phyloP scores from a whole-genome alignment of 2,797 vertebrate genomes.

The Hemibagrus guttatus region DNA sequence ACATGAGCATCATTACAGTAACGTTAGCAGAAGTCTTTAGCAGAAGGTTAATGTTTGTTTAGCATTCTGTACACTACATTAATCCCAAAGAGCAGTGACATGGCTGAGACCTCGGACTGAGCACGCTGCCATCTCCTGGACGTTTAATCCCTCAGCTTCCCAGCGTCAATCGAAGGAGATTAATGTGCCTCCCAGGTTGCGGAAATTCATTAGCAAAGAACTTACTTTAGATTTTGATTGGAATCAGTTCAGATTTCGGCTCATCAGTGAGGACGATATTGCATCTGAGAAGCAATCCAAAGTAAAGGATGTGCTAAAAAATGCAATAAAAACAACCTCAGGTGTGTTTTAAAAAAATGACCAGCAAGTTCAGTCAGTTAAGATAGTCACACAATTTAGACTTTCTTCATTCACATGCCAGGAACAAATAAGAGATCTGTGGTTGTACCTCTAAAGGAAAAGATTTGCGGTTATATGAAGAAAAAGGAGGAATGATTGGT shows the following conservation, averaged over 20 bases:
- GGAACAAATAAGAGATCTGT: background rate
- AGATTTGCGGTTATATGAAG: no score
- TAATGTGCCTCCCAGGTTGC: conserved; percentile 76
- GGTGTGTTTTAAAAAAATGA: background rate
- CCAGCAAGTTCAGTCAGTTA: background rate
- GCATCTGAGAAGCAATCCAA: background rate
- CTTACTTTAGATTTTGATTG: conserved; percentile 77
- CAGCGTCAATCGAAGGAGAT: conserved; percentile 71
- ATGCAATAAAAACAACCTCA: background rate
- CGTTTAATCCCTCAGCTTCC: conserved; percentile 71
- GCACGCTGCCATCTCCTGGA: conserved; percentile 59
- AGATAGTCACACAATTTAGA: background rate
- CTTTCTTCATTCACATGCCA: no score
- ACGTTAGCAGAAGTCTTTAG: background rate
- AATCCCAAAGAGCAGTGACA: conserved; percentile 49
- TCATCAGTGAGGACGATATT: background rate
- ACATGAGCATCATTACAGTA: background rate
- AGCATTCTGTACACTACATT: conserved; percentile 68
- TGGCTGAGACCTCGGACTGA: conserved; percentile 51
- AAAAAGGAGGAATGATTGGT: no score
- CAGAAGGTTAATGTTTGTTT: conserved; percentile 67
- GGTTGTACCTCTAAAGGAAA: background rate
- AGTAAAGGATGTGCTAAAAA: background rate
- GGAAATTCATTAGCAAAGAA: conserved; percentile 74
- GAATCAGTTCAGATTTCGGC: conserved; percentile 65